Base-by-base conservation (phyloP, 2,888 invertebrate genomes). In the Gymnocheta viridis region DNA sequence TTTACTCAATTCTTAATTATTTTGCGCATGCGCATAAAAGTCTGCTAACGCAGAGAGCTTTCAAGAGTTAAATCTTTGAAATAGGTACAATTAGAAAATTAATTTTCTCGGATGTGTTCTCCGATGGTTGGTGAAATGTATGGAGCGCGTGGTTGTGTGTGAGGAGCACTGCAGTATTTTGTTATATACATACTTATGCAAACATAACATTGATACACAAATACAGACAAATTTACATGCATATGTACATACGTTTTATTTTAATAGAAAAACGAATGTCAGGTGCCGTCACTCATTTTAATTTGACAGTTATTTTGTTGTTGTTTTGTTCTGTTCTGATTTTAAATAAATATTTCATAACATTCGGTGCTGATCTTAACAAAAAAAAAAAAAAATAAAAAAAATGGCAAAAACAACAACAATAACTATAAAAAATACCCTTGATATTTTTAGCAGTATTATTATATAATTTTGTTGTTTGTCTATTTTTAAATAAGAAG, bases 21-120 rank as follows among this genome's bases (percentile, higher is more conserved):
- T 88, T 88, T 87, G 88, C 88, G 88, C 88, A 88, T 88, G 88
- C 88, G 88, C 87, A 87, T 87, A 86, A 88, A 86, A 82, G 38
- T 85, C 67, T 38, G n/a, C 14, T 9, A 24, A n/a, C n/a, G n/a
- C n/a, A 19, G 14, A 76, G 76, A 70, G 76, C 70, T 66, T 54
- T 41, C 10, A 64, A 51, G n/a, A 38, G 14, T 24, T 14, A 10
- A 47, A n/a, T 41, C 10, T 44, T 32, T 19, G 2, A 27, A 22
- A 29, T 38, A n/a, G n/a, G n/a, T n/a, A 64, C 10, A 70, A 58
- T 54, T n/a, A 64, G 19, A 56, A 56, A 56, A 70, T 70, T 32
- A 47, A 10, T 24, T 74, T 70, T 80, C 44, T 56, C 58, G 32
- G 60, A 78, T 27, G 14, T 32, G n/a, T 60, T 67, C 38, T 54